Conservation (phyloP, 2,888 invertebrate genomes). For the Tetragonula carbonaria region DNA sequence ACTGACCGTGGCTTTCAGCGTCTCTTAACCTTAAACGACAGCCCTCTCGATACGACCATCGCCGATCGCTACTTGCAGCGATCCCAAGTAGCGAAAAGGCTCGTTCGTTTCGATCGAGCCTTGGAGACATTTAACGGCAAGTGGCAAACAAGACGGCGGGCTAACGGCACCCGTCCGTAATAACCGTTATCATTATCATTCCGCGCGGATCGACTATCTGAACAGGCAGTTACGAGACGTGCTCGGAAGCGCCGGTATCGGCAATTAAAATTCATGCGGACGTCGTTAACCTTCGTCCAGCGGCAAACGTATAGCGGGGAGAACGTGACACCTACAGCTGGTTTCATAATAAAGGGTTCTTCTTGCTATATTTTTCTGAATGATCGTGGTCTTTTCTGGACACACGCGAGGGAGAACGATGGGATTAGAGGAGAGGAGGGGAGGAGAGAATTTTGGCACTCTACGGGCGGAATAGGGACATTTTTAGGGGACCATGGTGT, state of each 20-base stretch:
- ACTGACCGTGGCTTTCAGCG: neutral
- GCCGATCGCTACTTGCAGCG: neutral
- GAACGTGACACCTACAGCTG: constrained; percentile 27
- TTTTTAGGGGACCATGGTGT: no score
- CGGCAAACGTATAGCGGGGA: neutral
- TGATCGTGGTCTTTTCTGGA: no score
- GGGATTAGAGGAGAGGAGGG: no score
- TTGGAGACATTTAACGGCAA: constrained; percentile 61
- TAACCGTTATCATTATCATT: constrained; percentile 73
- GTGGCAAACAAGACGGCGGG: constrained; percentile 62
- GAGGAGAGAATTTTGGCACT: neutral
- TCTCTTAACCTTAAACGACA: neutral
- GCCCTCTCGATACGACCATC: neutral
- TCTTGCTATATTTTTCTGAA: no score
- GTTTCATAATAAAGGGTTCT: constrained; percentile 13
- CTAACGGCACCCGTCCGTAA: constrained; percentile 61
- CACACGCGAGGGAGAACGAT: no score
- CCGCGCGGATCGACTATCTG: constrained; percentile 52
- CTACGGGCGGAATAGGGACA: neutral
- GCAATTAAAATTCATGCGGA: constrained; percentile 69
- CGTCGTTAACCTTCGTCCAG: constrained; percentile 59
- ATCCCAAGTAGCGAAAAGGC: neutral
- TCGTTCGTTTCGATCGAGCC: constrained; percentile 58
- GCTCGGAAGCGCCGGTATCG: constrained; percentile 46
- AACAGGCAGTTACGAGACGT: constrained; percentile 26